These are phyloP conservation scores for Thyatira batis DNA, from an alignment of 2,888 invertebrate species.

Conservation along the genomic window DNA sequence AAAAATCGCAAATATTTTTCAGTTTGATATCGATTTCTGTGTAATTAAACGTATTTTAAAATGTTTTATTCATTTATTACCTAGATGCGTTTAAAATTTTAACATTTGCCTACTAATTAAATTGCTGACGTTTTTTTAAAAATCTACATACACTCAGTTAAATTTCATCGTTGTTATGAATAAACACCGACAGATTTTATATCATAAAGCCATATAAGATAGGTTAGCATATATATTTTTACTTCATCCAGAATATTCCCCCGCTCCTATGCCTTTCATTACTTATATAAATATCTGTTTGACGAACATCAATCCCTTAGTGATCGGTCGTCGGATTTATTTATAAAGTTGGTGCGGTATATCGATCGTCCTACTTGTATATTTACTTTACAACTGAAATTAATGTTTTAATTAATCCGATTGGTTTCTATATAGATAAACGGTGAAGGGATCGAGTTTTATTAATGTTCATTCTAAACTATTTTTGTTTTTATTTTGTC, in stretches of 20 bases:
- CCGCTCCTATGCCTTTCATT: constrained; percentile 42
- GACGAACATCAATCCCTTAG: constrained; percentile 41
- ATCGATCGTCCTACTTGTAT: not conserved
- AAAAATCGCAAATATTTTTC: too few species aligned
- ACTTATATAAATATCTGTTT: constrained; percentile 50
- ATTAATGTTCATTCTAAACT: not conserved
- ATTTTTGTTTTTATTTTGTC: not conserved
- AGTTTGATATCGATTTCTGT: too few species aligned
- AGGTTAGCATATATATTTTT: too few species aligned
- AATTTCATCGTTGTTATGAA: too few species aligned
- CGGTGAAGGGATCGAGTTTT: not conserved
- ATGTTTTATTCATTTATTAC: too few species aligned
- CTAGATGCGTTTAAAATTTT: too few species aligned
- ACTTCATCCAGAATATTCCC: not conserved
- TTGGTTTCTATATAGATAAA: not conserved
- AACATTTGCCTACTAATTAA: too few species aligned
- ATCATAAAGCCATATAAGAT: too few species aligned
- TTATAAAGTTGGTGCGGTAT: constrained; percentile 19
- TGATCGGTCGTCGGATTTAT: constrained; percentile 31
- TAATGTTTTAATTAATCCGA: not conserved
- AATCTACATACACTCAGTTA: too few species aligned
- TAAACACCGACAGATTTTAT: too few species aligned
- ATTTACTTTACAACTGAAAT: not conserved
- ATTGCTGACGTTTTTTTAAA: too few species aligned
- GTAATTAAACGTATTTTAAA: too few species aligned